These are phyloP conservation scores for Rallus limicola DNA, from an alignment of 2,113 vertebrate species.

Conservation along the genomic window DNA sequence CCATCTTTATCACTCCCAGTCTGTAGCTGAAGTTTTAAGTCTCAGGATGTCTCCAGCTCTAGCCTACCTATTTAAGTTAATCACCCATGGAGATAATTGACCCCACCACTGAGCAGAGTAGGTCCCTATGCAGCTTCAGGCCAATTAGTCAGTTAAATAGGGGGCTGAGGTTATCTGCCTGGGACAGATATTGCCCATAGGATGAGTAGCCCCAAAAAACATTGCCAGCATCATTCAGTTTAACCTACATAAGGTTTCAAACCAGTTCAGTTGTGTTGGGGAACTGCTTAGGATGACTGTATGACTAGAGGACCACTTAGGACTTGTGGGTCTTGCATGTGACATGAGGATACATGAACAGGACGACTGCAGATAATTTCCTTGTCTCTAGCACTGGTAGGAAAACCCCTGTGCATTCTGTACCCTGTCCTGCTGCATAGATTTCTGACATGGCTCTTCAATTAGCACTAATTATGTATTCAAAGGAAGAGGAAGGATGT, in stretches of 20 bases:
- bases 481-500: conserved; percentile 35
- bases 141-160: not conserved
- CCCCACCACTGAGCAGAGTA: not conserved
- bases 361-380: not conserved
- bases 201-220: not conserved
- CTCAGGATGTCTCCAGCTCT: not conserved
- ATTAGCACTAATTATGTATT: conserved; percentile 56
- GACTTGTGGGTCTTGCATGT: not conserved
- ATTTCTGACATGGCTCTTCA: conserved; percentile 19
- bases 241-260: not conserved
- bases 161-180: not conserved
- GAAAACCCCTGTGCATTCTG: not conserved
- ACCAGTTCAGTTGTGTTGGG: fast-evolving
- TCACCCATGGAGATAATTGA: not conserved
- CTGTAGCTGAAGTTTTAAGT: not conserved
- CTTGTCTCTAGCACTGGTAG: not conserved
- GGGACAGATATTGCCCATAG: not conserved
- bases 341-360: not conserved
- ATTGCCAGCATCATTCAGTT: not conserved
- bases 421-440: not conserved
- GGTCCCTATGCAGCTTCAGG: not conserved
- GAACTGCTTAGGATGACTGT: not conserved
- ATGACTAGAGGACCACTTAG: not conserved
- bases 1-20: not conserved
- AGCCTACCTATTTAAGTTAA: not conserved